Evolutionary conservation across 1,140 invertebrate species (phyloP).

Genomic region (Harlomillsia oculata): DNA sequence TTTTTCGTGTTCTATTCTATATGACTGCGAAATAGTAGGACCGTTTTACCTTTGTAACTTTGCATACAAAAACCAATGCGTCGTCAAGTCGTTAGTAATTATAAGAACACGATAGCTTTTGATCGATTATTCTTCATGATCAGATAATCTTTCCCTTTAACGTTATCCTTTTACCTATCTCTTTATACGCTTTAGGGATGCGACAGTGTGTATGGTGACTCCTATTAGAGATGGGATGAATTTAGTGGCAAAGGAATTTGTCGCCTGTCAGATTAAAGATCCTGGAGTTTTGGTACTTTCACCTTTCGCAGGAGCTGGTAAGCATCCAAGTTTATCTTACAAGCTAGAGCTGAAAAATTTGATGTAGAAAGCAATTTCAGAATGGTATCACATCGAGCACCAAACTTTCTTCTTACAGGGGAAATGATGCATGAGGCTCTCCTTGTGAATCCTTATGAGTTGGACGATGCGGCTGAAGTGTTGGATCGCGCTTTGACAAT

Average conservation of each 20-base stretch:
- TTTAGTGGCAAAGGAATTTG: slow-evolving; percentile 84
- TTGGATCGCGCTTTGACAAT: slow-evolving; percentile 78
- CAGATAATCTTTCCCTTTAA: no score
- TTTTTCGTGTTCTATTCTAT: background rate
- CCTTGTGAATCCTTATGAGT: slow-evolving; percentile 81
- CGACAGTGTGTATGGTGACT: slow-evolving; percentile 74
- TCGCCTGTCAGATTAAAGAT: slow-evolving; percentile 79
- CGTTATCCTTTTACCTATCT: no score
- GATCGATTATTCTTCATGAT: no score
- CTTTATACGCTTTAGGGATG: no score
- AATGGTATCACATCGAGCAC: background rate
- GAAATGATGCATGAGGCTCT: slow-evolving; percentile 85
- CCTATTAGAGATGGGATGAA: slow-evolving; percentile 87
- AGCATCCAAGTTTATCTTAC: background rate
- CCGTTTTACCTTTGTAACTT: no score
- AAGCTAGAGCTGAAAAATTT: background rate
- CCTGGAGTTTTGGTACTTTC: slow-evolving; percentile 79
- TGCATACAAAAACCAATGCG: no score
- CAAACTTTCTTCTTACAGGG: slow-evolving; percentile 36
- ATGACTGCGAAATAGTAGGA: no score
- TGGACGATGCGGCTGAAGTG: slow-evolving; percentile 73
- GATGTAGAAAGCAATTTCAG: no score
- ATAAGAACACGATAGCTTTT: no score
- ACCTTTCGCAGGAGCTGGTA: slow-evolving; percentile 72
- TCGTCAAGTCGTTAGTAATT: no score